Base-by-base conservation (phyloP, 2,797 vertebrate species). In the Peromyscus melanophrys region DNA sequence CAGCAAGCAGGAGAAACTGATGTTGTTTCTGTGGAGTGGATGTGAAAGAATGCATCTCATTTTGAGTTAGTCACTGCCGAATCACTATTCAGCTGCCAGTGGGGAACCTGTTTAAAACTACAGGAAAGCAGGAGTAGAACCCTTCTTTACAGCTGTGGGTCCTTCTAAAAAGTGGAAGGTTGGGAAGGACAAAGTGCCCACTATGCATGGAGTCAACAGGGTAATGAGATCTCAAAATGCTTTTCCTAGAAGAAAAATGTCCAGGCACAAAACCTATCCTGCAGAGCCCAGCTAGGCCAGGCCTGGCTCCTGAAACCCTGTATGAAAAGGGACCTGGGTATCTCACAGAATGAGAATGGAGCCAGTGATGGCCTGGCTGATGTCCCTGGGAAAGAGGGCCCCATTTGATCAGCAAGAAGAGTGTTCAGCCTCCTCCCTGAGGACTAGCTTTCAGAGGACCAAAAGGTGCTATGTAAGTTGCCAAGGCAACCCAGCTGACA, bases 101-200 rank as follows among this genome's bases (percentile, higher is more conserved):
- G 29, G 82, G 92, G 63, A 84, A n/a, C 40, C 80, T 73, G 89
- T 23, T 17, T 88, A 31, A 86, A 71, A 73, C 81, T 67, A 82
- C 5, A 89, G 25, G 65, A 93, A n/a, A 86, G 84, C 31, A 86
- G 49, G 52, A 31, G 29, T 52, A 0, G 63, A 65, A 76, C 5
- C 14, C 63, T n/a, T 92, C 93, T 65, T 61, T 49, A 76, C 10
- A 67, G 40, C 27, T 94, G 83, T 59, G 37, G 52, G 43, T 84
- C 13, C 75, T 82, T 90, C 46, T 76, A 88, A 63, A 96, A 37
- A 34, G 78, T 0, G 75, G 76, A 85, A 25, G 77, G 13, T 55
- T 88, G 0, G 55, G 13, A 89, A 90, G 23, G 65, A 81, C 1
- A 34, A 63, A 63, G 65, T 57, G 43, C 29, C 57, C 61, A 31